Percentiles rank a stretch among this genome's conserved stretches.
These are phyloP conservation scores for Phallusia fumigata DNA, from an alignment of 23 tunicate genomes.

Conservation along the genomic window DNA sequence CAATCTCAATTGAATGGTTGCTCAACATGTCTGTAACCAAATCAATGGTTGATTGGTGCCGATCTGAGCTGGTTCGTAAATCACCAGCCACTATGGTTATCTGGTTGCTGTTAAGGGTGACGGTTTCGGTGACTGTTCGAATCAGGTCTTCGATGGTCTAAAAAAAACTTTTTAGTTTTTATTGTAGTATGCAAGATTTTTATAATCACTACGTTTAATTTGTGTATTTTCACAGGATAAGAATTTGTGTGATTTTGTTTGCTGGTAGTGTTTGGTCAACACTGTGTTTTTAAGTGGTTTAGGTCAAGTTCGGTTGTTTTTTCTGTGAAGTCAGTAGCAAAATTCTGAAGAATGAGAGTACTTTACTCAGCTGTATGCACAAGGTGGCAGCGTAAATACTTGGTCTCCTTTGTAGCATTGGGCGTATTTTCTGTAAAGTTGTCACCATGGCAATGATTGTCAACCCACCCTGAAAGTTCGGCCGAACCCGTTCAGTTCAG, in stretches of 20 bases:
- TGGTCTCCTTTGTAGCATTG: too few relatives aligned
- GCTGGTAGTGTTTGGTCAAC: too few relatives aligned
- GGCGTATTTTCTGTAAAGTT: too few relatives aligned
- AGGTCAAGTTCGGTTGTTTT: too few relatives aligned
- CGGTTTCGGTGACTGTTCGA: conserved; percentile 32
- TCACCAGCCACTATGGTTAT: conserved; percentile 17
- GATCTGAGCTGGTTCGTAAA: background rate
- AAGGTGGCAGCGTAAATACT: too few relatives aligned
- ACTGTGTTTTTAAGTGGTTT: too few relatives aligned
- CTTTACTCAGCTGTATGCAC: too few relatives aligned
- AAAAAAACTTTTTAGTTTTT: background rate
- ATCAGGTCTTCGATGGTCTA: conserved; percentile 25
- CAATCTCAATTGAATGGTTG: conserved; percentile 19
- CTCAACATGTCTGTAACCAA: conserved; percentile 25
- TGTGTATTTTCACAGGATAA: too few relatives aligned
- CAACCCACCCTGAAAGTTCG: conserved; percentile 19
- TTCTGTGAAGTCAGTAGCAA: too few relatives aligned
- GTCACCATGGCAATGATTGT: background rate
- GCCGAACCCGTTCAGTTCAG: conserved; percentile 25
- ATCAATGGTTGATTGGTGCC: background rate
- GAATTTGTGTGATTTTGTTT: too few relatives aligned
- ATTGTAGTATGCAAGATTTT: background rate
- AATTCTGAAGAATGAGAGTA: too few relatives aligned
- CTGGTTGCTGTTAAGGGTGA: conserved; percentile 38
- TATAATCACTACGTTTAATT: background rate